phyloP scores from a whole-genome alignment of 2,797 vertebrate genomes.

The Chelon auratus region DNA sequence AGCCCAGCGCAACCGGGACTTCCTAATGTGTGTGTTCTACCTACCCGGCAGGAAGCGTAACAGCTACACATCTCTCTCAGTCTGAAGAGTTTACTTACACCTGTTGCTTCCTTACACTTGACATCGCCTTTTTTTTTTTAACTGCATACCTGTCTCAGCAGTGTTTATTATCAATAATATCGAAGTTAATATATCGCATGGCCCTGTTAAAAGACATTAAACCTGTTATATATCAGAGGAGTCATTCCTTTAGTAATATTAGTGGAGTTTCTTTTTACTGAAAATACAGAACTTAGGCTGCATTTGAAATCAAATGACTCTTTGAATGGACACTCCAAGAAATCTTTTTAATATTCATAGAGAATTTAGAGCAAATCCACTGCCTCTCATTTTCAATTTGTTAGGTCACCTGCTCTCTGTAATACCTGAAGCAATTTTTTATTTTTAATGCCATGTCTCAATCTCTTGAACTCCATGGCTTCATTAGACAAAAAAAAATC shows the following conservation, averaged over 20 bases:
- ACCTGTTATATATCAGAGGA: not conserved
- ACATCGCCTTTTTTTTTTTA: no score
- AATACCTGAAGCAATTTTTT: constrained; percentile 21
- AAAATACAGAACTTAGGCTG: constrained; percentile 8
- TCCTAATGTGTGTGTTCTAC: constrained; percentile 10
- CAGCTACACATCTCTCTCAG: no score
- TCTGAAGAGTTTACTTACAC: not conserved
- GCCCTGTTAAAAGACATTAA: no score
- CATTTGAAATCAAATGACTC: constrained; percentile 15
- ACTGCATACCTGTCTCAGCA: not conserved
- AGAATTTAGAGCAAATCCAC: constrained; percentile 31
- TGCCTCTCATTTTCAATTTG: constrained; percentile 26
- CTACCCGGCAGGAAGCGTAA: not conserved
- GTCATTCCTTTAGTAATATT: not conserved
- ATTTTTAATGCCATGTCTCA: constrained; percentile 22
- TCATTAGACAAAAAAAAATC: constrained; percentile 18
- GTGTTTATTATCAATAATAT: not conserved
- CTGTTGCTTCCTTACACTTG: no score
- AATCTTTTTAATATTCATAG: constrained; percentile 39
- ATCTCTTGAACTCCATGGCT: constrained; percentile 16
- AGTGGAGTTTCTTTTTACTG: not conserved
- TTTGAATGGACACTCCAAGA: constrained; percentile 12
- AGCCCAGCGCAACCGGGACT: constrained; percentile 4
- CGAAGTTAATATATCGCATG: no score
- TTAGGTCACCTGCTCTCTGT: constrained; percentile 32